Evolutionary conservation across 2,113 vertebrate species (phyloP).

Genomic region (Tragelaphus buxtoni): DNA sequence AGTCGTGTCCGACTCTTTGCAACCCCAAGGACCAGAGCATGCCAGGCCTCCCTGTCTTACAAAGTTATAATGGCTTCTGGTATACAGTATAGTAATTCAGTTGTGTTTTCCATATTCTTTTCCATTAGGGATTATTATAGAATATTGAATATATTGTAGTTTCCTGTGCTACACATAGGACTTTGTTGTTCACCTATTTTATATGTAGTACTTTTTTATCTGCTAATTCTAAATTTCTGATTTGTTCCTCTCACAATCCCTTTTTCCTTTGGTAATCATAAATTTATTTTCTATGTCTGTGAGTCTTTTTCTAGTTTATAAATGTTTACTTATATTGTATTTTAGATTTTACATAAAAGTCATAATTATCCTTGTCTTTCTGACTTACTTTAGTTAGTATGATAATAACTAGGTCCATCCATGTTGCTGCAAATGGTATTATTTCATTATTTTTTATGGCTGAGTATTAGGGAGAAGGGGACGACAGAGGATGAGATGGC

Average conservation of each 20-base stretch:
- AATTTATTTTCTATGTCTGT: background rate
- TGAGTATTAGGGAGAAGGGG: background rate
- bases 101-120: background rate
- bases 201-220: background rate
- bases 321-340: background rate
- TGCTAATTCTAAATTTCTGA: background rate
- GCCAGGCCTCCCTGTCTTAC: background rate
- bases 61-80: background rate
- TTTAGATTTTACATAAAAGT: background rate
- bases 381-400: background rate
- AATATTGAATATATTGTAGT: background rate
- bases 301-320: too few species aligned
- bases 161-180: background rate
- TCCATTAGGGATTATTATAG: background rate
- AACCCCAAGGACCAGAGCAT: background rate
- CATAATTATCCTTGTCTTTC: background rate
- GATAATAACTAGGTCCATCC: background rate
- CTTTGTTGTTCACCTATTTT: background rate
- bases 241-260: background rate
- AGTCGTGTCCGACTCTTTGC: fast-evolving
- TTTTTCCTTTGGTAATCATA: background rate
- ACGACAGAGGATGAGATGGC: too few species aligned
- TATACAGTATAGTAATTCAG: background rate
- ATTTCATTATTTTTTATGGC: background rate
- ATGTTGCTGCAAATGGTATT: background rate